Conservation (phyloP, 2,797 vertebrate genomes). For the Catostomus latipinnis region DNA sequence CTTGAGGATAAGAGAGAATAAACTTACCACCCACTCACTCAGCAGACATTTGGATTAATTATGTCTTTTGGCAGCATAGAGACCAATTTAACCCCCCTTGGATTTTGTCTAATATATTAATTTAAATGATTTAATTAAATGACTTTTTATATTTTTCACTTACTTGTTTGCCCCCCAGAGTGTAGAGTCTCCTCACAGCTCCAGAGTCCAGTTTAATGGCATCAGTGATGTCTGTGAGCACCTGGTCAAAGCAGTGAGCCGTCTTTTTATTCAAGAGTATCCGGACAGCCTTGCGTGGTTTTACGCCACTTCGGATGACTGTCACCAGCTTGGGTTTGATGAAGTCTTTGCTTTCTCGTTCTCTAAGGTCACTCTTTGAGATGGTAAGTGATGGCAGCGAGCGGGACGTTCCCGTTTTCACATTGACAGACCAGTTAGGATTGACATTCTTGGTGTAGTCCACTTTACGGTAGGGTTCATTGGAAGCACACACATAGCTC, state of each 20-base stretch:
- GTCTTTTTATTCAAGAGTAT: constrained; percentile 99
- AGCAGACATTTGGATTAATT: constrained; percentile 18
- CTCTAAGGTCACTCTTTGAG: constrained; percentile 78
- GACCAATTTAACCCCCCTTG: background rate
- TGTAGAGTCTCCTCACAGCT: constrained; percentile 93
- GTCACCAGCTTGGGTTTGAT: constrained; percentile 98
- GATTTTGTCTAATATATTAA: background rate
- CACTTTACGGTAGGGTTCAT: constrained; percentile 90
- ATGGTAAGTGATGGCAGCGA: constrained; percentile 82
- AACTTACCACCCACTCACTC: background rate
- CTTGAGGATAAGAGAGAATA: background rate
- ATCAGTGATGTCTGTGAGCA: constrained; percentile 96
- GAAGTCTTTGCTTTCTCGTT: constrained; percentile 91
- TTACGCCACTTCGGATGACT: constrained; percentile 95
- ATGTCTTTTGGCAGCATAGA: background rate
- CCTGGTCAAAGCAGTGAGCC: constrained; percentile 97
- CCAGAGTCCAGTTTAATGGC: constrained; percentile 98
- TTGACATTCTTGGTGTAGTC: constrained; percentile 96
- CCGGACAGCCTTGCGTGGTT: constrained; percentile 95
- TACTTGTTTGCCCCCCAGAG: constrained; percentile 97
- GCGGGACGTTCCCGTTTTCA: constrained; percentile 82
- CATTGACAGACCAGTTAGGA: constrained; percentile 96
- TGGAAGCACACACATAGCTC: constrained; percentile 97
- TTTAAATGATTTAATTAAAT: constrained; percentile 11
- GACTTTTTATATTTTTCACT: constrained; percentile 50